Percentiles rank a stretch among this genome's conserved stretches.
These are phyloP conservation scores for Thaumetopoea pityocampa DNA, from an alignment of 1,140 invertebrate genomes.

Conservation along the genomic window DNA sequence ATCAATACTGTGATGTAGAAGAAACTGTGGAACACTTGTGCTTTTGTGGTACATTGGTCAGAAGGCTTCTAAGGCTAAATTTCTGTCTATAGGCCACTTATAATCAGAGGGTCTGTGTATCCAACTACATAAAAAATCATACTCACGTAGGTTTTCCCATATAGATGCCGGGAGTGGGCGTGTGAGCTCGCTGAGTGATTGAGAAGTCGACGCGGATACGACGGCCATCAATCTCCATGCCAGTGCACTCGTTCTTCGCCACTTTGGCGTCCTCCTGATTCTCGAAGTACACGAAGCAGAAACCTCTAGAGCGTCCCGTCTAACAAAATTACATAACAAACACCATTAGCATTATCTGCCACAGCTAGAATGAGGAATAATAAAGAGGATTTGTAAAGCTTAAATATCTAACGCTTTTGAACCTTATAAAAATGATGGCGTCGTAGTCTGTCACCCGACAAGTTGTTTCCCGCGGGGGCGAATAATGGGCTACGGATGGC, in stretches of 20 bases:
- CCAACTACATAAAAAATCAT: background rate
- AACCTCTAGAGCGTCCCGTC: conserved; percentile 95
- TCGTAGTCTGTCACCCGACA: no score
- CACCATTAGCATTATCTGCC: background rate
- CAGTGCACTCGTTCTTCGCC: conserved; percentile 95
- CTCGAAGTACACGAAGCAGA: conserved; percentile 98
- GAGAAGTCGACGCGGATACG: conserved; percentile 97
- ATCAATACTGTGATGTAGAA: background rate
- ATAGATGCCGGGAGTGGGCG: conserved; percentile 98
- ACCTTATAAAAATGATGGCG: no score
- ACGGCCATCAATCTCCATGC: conserved; percentile 95
- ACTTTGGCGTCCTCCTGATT: conserved; percentile 92
- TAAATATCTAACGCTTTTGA: no score
- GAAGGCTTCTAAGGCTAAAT: no score
- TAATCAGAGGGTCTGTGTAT: no score
- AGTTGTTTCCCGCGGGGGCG: no score
- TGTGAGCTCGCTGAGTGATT: conserved; percentile 97
- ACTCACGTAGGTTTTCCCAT: conserved; percentile 94
- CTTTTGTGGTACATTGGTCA: background rate
- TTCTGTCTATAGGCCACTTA: no score
- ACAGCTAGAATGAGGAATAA: conserved; percentile 1
- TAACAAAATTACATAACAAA: conserved; percentile 53
- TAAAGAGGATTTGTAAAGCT: no score
- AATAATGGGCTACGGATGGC: no score
- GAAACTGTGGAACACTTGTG: background rate